phyloP scores from a whole-genome alignment of 2,888 invertebrate genomes.

The Chymomyza amoena region DNA sequence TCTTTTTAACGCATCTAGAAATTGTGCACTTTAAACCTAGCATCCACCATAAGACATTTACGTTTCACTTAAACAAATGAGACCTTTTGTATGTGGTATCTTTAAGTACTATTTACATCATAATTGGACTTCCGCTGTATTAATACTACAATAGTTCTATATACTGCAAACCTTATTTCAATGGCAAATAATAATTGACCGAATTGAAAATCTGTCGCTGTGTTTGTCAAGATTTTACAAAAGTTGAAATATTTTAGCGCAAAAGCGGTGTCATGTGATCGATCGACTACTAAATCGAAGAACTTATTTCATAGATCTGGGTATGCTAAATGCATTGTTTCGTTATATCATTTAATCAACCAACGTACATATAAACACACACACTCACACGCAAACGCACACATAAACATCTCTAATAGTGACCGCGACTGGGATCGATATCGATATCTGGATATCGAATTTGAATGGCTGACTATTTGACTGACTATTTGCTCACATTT shows the following conservation, averaged over 20 bases:
- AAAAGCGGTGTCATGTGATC: no score
- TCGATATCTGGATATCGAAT: neutral
- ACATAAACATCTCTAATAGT: neutral
- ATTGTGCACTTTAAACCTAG: conserved; percentile 58
- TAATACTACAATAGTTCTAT: neutral
- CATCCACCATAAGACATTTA: conserved; percentile 51
- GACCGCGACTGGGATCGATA: neutral
- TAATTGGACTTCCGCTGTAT: conserved; percentile 51
- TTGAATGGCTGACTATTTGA: conserved; percentile 34
- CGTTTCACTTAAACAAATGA: conserved; percentile 17
- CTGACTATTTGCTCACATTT: conserved; percentile 63
- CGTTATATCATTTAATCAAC: neutral
- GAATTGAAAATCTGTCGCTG: conserved; percentile 20
- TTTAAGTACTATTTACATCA: conserved; percentile 56
- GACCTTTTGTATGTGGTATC: neutral
- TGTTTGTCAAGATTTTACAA: neutral
- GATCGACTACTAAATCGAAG: neutral
- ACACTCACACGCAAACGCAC: neutral
- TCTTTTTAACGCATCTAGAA: conserved; percentile 67
- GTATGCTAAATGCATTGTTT: neutral
- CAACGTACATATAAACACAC: neutral
- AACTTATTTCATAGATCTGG: neutral
- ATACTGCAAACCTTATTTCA: conserved; percentile 12
- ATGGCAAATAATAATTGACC: conserved; percentile 64
- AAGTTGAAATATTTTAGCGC: no score